Percentiles rank a stretch among this genome's conserved stretches.
These are phyloP conservation scores for Melieria picta DNA, from an alignment of 2,888 invertebrate species.

Conservation along the genomic window DNA sequence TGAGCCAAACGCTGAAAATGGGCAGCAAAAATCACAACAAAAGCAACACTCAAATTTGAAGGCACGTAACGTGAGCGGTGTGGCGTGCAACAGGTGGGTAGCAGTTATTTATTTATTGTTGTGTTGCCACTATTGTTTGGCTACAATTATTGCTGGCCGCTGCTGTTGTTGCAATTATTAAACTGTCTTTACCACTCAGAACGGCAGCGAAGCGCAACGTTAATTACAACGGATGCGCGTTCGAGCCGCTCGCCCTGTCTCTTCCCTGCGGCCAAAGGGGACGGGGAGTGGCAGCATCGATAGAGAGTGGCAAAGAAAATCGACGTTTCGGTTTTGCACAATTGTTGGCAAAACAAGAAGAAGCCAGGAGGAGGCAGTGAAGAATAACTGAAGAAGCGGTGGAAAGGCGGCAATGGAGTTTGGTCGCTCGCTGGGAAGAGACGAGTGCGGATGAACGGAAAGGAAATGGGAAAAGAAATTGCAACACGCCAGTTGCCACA, in stretches of 20 bases:
- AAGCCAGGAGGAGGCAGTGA: background rate
- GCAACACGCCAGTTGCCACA: no score
- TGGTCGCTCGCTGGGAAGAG: background rate
- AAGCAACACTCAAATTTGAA: background rate
- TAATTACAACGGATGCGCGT: slow-evolving; percentile 48
- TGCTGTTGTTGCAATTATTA: slow-evolving; percentile 40
- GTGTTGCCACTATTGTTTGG: slow-evolving; percentile 23
- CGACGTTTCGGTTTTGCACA: background rate
- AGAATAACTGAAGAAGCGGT: background rate
- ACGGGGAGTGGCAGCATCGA: background rate
- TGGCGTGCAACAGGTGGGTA: slow-evolving; percentile 17
- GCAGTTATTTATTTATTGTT: slow-evolving; percentile 15
- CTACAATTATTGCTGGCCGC: slow-evolving; percentile 21
- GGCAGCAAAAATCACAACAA: no score
- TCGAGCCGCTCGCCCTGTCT: slow-evolving; percentile 43
- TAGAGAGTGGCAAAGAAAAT: background rate
- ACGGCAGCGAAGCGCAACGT: slow-evolving; percentile 48
- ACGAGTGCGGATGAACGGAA: no score
- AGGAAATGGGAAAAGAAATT: no score
- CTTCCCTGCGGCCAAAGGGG: background rate
- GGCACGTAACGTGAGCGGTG: background rate
- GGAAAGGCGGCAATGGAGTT: background rate
- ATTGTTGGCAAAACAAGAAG: background rate
- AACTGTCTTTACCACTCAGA: slow-evolving; percentile 49
- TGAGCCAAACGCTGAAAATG: no score